Evolutionary conservation across 2,888 invertebrate genomes (phyloP), one percentile per base, ranked within the genome.

Genomic region (Cataglyphis cursor): DNA sequence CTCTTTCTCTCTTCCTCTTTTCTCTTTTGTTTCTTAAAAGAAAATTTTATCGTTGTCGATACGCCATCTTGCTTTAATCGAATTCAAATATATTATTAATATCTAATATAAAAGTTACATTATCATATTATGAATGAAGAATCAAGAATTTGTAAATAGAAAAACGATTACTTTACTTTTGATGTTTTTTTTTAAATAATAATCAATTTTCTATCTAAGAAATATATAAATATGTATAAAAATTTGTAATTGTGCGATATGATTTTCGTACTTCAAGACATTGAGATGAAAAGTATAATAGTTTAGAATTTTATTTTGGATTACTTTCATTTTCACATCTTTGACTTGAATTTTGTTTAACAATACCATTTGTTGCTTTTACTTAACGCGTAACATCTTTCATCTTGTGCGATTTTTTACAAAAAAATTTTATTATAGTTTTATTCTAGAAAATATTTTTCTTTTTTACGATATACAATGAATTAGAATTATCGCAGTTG

Each of bases 21-120:
- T 85, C 87, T 88, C 87, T 87, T 85, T 86, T 86, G 87, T 48
- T 75, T 48, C 31, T 54, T 65, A 44, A 48, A 44, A 54, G 61
- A 54, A 66, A 41, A 18, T 48, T 62, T 68, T 62, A 62, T 38
- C 48, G 28, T 48, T 21, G 38, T 31, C 62, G n/a, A 21, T 65
- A 59, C 8, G 73, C 12, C 61, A 24, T 48, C 31, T 70, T 18
- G 35, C 12, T 65, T 54, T 51, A 12, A 31, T 15, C 51, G 6
- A 51, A 51, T n/a, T 51, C n/a, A 51, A 8, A 51, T 51, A 51
- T 51, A 51, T 51, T 51, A 51, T 6, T 51, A n/a, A 51, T 51
- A 51, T 35, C n/a, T 48, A 18, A 48, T 44, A 15, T 6, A 51
- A 48, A 48, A 48, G 12, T 51, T 51, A 51, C n/a, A n/a, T 6